Evolutionary conservation across 2,113 vertebrate genomes (phyloP), one percentile per base, ranked within the genome.

Genomic region (Canis aureus): DNA sequence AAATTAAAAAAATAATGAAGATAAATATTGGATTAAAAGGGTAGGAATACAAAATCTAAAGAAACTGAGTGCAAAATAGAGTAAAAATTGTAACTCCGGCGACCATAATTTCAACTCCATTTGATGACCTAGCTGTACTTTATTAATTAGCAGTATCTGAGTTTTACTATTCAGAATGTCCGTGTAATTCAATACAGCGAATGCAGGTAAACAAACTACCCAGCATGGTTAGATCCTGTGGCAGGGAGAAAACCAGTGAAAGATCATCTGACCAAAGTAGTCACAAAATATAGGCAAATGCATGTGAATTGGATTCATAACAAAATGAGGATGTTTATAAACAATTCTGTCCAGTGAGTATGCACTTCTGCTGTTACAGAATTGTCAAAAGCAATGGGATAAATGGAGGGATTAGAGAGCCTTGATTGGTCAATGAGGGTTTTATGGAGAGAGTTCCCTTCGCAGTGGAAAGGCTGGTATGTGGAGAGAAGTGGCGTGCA

Each of bases 21-120:
- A 66, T 85, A 82, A 91, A 60, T 88, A 27, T 71, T 97, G 27
- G n/a, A 53, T 92, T 81, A 60, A 91, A 82, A 96, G 53, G 78
- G 4, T 62, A n/a, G 62, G n/a, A 59, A 71, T 67, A 55, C 29
- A 76, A 80, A 79, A 55, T 93, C 15, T 93, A 81, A 94, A 85
- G 35, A 80, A 95, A 78, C 1, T 17, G 17, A 59, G 79, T 84
- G 25, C 35, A 90, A 92, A 87, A 15, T 67, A 67, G 57, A 83
- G n/a, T 59, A 83, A 8, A 88, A 71, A 51, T 16, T 51, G 2
- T 83, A 57, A 90, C 27, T 57, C 32, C 25, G 8, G 17, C 79
- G 19, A 62, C 22, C 32, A 57, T 86, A 80, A 86, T 83, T 84
- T 88, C 32, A 92, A n/a, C 60, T 96, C 53, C 8, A 7, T 66